Base-by-base conservation (phyloP, 2,797 vertebrate genomes). In the Luscinia megarhynchos region DNA sequence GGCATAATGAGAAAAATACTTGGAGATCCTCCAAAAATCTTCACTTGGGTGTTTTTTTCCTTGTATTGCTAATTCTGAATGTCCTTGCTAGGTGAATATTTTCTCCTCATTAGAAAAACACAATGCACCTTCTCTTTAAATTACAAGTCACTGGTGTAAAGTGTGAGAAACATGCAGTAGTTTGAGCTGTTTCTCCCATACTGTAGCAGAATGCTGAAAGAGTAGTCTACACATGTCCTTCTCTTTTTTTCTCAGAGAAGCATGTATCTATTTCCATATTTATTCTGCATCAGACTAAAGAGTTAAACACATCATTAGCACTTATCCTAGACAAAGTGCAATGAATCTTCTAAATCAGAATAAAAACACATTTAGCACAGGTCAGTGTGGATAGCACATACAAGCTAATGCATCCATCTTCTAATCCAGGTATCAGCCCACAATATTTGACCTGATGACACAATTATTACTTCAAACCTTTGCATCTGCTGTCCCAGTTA, bases 201-300 rank as follows among this genome's bases (percentile, higher is more conserved):
- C 4, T 8, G 4, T 16, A 22, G 9, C 54, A 67, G 4, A 36
- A 15, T 32, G 34, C 5, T 57, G 21, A 72, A 83, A 79, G 19
- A 59, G 48, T 2, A 0, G 2, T 57, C 38, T 53, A 53, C 9
- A 45, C 3, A 6, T 1, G 3, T 10, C 54, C 20, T 61, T n/a
- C 17, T 48, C 30, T 62, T 41, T 70, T 70, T 70, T 72, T 70
- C 26, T 78, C 20, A 54, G 10, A 62, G 9, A 54, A 19, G 2
- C 23, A 7, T 41, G 1, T 29, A 29, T 46, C 57, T 78, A 40
- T 75, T 63, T 53, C 15, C 17, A 24, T 75, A 22, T 3, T 61
- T 50, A 34, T 5, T 68, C 29, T 70, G 75, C 10, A 70, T 30
- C 48, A 91, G 12, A 46, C 14, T 38, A 45, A 62, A 62, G 58